Conservation (phyloP, 1,140 invertebrate genomes). For the Charaxes varanes region DNA sequence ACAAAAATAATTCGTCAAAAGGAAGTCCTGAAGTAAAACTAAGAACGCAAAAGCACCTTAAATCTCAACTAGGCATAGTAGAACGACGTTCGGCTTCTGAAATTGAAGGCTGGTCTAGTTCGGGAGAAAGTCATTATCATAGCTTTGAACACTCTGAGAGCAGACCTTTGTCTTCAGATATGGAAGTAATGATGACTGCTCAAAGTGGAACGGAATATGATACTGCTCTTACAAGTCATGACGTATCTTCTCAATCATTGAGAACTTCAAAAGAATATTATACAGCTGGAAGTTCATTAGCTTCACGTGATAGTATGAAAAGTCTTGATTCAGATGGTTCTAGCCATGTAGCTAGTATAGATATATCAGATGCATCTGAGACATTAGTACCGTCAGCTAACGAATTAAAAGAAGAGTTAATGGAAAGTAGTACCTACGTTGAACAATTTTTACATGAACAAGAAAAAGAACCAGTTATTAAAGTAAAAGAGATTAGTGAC, state of each 20-base stretch:
- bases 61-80: slow-evolving; percentile 67
- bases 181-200: slow-evolving; percentile 82
- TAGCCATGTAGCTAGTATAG: slow-evolving; percentile 89
- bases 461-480: slow-evolving; percentile 43
- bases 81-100: slow-evolving; percentile 80
- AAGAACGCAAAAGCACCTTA: slow-evolving; percentile 71
- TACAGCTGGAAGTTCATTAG: slow-evolving; percentile 87
- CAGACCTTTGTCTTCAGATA: slow-evolving; percentile 89
- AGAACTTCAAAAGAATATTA: slow-evolving; percentile 87
- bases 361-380: slow-evolving; percentile 92
- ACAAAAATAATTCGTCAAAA: slow-evolving; percentile 64
- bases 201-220: slow-evolving; percentile 90
- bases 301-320: slow-evolving; percentile 91
- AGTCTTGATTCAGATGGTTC: slow-evolving; percentile 92
- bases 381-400: slow-evolving; percentile 88
- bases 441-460: slow-evolving; percentile 66
- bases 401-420: slow-evolving; percentile 75
- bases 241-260: slow-evolving; percentile 81
- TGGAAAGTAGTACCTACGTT: slow-evolving; percentile 69
- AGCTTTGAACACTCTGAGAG: slow-evolving; percentile 90
- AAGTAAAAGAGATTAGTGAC: slow-evolving; percentile 53
- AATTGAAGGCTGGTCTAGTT: slow-evolving; percentile 87
- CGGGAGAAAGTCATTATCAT: slow-evolving; percentile 91
- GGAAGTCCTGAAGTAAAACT: slow-evolving; percentile 68
- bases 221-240: slow-evolving; percentile 87